These are phyloP conservation scores for Ptychadena robeensis DNA, from an alignment of 2,797 vertebrate species.

Conservation along the genomic window DNA sequence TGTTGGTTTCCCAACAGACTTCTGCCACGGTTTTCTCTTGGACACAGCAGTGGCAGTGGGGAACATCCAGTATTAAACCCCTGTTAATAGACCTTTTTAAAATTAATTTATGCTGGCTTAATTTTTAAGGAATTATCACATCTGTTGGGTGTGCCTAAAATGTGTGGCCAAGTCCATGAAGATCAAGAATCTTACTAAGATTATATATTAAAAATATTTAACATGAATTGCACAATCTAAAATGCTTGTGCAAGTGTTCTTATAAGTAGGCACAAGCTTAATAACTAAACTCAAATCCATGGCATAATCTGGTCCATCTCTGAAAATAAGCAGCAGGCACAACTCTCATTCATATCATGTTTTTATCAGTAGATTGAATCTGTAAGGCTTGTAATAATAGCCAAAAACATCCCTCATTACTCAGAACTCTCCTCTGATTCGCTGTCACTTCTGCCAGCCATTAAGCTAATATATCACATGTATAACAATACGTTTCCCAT, in stretches of 20 bases:
- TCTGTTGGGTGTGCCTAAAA: no score
- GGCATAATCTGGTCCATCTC: not conserved
- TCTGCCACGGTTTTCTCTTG: no score
- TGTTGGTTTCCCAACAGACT: no score
- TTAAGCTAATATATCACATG: conserved; percentile 27
- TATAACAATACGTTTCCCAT: conserved; percentile 34
- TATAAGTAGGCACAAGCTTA: not conserved
- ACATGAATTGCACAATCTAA: no score
- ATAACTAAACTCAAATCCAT: not conserved
- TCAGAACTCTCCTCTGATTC: conserved; percentile 17
- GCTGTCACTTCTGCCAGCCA: conserved; percentile 1
- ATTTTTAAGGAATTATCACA: no score
- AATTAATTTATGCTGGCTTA: no score
- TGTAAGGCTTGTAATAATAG: not conserved
- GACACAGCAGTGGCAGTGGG: no score
- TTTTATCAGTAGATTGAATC: not conserved
- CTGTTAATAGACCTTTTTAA: no score
- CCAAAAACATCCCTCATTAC: conserved; percentile 6
- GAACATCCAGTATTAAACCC: no score
- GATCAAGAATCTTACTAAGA: no score
- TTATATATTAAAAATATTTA: not conserved
- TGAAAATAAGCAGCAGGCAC: not conserved
- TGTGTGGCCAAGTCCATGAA: no score
- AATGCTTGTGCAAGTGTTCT: not conserved
- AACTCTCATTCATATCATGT: not conserved